Evolutionary conservation across 2,113 vertebrate species (phyloP).

Genomic region (Cinclus cinclus): DNA sequence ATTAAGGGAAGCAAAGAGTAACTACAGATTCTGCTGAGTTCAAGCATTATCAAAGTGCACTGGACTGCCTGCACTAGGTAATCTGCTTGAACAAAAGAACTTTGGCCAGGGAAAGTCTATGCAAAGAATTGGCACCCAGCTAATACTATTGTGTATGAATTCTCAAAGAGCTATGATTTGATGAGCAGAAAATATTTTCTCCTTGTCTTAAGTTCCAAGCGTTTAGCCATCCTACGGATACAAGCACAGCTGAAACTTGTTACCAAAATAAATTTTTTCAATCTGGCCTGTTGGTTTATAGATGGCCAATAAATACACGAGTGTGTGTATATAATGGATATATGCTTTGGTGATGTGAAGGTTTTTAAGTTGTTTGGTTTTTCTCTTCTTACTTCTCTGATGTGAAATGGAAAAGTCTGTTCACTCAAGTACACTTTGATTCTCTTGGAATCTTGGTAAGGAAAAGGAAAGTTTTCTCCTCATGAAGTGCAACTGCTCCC

Average conservation of each 20-base stretch:
- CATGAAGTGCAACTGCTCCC: not conserved
- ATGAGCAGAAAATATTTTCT: conserved; percentile 34
- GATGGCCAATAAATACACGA: not conserved
- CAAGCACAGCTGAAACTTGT: not conserved
- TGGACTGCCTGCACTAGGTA: not conserved
- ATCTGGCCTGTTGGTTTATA: not conserved
- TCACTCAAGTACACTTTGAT: not conserved
- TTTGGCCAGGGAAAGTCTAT: not conserved
- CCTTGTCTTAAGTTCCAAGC: not conserved
- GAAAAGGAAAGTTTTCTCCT: not conserved
- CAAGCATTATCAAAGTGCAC: not conserved
- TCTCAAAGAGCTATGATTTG: conserved; percentile 10
- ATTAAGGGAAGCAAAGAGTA: not conserved
- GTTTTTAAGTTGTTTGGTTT: not conserved
- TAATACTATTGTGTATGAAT: conserved; percentile 7
- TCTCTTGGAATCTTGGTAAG: not conserved
- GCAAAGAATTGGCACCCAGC: not conserved
- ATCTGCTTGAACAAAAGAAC: not conserved
- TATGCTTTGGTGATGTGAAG: not conserved
- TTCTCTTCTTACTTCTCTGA: not conserved
- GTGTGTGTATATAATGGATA: not conserved
- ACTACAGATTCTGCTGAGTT: not conserved
- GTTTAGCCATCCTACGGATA: conserved; percentile 6
- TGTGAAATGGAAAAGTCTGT: not conserved
- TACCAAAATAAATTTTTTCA: not conserved